Evolutionary conservation across 2,113 vertebrate species (phyloP), one percentile per base, ranked within the genome.

Genomic region (Stercorarius parasiticus): DNA sequence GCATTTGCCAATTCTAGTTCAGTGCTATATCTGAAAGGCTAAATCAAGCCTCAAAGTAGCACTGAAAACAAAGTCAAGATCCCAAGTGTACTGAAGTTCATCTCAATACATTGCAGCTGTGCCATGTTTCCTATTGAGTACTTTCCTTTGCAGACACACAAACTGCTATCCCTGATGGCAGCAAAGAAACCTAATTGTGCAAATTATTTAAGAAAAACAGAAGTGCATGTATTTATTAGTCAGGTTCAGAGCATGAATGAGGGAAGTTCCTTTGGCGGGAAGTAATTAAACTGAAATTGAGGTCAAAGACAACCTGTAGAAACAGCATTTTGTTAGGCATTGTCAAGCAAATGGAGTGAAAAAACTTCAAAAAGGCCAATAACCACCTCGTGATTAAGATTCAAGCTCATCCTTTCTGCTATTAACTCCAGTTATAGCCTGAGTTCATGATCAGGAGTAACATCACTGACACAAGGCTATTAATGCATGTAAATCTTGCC

Each of bases 251-350:
- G 17, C 9, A 47, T 12, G 17, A 71, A 70, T 25, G 13, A 79
- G 10, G 32, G 61, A 86, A 71, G 17, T 66, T 82, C 32, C 22
- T 76, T 86, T 56, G 30, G 49, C 76, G 17, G 40, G 64, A 90
- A 85, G 42, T 34, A 88, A 93, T 86, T 83, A 86, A 93, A 66
- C 59, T 83, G 52, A 82, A 95, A 82, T 29, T 88, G 77, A 90
- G 38, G 88, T 88, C 49, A 96, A 95, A 89, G 45, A 40, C 27
- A 55, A 82, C 43, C 21, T n/a, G 20, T 42, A 76, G 58, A 93
- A 93, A 74, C 10, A 76, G 25, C 9, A 50, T 81, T 79, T 89
- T 76, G 3, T 26, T 34, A 52, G n/a, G 59, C 2, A 21, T 7
- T 86, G 40, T 72, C 23, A 90, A 79, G 42, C 3, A 89, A 90